Percentiles rank a stretch among this genome's conserved stretches.
Evolutionary conservation across 2,113 vertebrate species (phyloP).

Genomic region (Rhynchopsitta pachyrhyncha): DNA sequence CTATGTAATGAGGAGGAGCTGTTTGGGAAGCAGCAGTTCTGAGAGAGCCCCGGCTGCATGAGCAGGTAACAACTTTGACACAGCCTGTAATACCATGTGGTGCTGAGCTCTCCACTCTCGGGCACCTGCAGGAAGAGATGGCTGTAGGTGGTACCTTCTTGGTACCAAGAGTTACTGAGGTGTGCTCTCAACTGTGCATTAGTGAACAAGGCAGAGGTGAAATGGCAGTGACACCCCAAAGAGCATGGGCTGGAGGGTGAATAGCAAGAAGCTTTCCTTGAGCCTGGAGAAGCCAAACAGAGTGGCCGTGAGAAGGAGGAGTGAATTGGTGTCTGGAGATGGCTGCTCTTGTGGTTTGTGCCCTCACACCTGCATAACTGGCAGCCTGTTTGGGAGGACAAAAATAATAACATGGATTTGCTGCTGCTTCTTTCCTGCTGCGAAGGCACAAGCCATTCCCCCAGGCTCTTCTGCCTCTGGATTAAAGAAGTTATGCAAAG

Average conservation of each 20-base stretch:
- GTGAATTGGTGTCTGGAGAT: background rate
- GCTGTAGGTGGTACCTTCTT: background rate
- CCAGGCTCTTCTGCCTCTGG: background rate
- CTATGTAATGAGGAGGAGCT: slow-evolving; percentile 67
- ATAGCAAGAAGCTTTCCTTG: background rate
- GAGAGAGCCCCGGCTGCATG: background rate
- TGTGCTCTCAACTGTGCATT: rapidly evolving
- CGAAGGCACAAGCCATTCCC: background rate
- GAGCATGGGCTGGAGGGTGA: background rate
- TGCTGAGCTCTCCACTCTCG: background rate
- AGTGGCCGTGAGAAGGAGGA: background rate
- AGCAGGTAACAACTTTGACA: background rate
- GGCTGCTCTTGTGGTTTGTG: background rate
- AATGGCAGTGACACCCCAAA: background rate
- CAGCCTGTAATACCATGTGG: background rate
- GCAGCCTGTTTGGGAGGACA: background rate
- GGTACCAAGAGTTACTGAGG: background rate
- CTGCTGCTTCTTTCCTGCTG: background rate
- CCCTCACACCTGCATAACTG: background rate
- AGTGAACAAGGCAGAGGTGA: background rate
- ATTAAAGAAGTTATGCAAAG: background rate
- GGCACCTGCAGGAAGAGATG: background rate
- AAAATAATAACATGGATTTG: background rate
- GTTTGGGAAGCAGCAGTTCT: slow-evolving; percentile 9
- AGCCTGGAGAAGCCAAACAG: background rate